These are phyloP conservation scores for Felis chaus DNA, from an alignment of 2,113 vertebrate genomes.

Conservation along the genomic window DNA sequence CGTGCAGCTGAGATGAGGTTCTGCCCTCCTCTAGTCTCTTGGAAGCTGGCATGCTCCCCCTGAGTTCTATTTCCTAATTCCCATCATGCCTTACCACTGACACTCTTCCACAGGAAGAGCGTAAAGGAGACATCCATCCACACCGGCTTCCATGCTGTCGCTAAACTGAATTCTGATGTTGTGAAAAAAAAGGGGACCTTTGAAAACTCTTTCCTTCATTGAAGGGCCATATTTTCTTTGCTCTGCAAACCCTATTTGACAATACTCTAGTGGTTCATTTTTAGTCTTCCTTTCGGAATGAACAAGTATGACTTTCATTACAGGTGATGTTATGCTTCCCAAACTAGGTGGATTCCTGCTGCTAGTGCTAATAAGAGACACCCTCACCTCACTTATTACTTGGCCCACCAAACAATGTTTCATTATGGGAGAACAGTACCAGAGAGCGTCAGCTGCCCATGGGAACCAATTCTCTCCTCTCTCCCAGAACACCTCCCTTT, in stretches of 20 bases:
- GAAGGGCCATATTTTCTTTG: background rate
- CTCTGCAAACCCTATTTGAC: background rate
- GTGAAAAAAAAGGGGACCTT: background rate
- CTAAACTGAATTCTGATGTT: background rate
- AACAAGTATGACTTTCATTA: background rate
- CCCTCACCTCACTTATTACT: background rate
- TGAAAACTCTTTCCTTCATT: background rate
- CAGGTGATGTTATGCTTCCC: background rate
- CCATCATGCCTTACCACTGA: background rate
- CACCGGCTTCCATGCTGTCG: rapidly evolving
- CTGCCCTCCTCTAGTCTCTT: background rate
- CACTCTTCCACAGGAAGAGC: background rate
- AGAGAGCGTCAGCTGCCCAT: background rate
- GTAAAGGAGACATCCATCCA: background rate
- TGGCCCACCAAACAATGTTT: background rate
- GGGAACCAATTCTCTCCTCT: background rate
- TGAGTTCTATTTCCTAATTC: background rate
- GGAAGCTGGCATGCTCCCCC: background rate
- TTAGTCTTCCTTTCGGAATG: background rate
- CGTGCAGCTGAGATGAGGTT: background rate
- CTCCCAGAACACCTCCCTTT: background rate
- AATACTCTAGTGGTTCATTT: background rate
- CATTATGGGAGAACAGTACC: background rate
- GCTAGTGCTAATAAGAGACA: background rate
- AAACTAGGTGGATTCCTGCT: background rate